Base-by-base conservation (phyloP, 2,113 vertebrate genomes). In the Diadophis punctatus region DNA sequence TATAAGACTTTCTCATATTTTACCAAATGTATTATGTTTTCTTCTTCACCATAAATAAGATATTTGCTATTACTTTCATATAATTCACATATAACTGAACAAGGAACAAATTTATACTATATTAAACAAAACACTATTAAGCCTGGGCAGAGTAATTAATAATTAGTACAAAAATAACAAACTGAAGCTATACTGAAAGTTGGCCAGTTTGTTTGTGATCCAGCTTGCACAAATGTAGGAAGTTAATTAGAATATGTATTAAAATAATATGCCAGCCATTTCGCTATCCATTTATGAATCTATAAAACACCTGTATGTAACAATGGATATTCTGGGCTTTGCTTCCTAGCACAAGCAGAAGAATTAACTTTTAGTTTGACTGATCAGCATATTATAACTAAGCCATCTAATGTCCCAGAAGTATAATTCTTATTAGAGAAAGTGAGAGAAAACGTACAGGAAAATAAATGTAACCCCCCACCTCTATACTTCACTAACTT, bases 341-440 rank as follows among this genome's bases (percentile, higher is more conserved):
- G 30, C 12, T 89, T 16, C 27, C 34, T 85, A 84, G 8, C 12
- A 92, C 34, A 22, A 23, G 39, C 46, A 63, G 23, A 30, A 27
- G 95, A 88, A 93, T 92, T 93, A 94, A 89, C 92, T 93, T 96
- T 96, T 93, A 93, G 91, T 95, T 96, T 96, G 91, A 96, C 96
- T 94, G 97, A 97, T 94, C 93, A 95, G 93, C 93, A 91, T 92
- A 95, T 96, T 96, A 94, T 92, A 96, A 93, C 94, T 93, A 91
- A 96, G 94, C 94, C 96, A 95, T 96, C 93, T 97, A 95, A 92
- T 96, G 93, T 94, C 92, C 95, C 90, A 95, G 91, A 94, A 93
- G 93, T 93, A 88, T 7, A 51, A 94, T 89, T 94, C 80, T 93
- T 16, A n/a, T 89, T 94, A 94, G 92, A 89, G 93, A 90, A 87